Base-by-base conservation (phyloP, 2,113 vertebrate species). In the Piaya cayana region DNA sequence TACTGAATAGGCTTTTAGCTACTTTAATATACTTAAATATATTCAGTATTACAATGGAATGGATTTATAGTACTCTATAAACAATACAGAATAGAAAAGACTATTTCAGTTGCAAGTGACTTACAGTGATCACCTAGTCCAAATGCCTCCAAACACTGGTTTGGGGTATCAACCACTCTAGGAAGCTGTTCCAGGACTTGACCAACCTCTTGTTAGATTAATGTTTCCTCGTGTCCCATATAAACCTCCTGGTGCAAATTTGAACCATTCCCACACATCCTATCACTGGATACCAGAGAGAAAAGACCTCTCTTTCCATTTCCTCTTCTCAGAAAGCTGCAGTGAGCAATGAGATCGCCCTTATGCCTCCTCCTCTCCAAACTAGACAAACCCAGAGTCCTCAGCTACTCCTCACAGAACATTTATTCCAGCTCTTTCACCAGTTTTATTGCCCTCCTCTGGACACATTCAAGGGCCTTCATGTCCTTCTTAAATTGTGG, bases 161-260 rank as follows among this genome's bases (percentile, higher is more conserved):
- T 32, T 9, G 1, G 16, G 9, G 3, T 20, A 22, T 82, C 1
- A 0, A 3, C 10, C 19, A 5, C 32, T 37, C 18, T 9, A 27
- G 27, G 32, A 67, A 75, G 21, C 9, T 37, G 1, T 27, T 50
- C 11, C 17, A 65, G 34, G 3, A 29, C 21, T 17, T 50, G 15
- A 45, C 43, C 16, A 42, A 15, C 20, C 8, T 50, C 8, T 65
- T 0, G 0, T 32, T 23, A 67, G 15, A 65, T 21, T 34, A 52
- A 6, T 19, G 21, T 14, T 52, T 50, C 32, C 17, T 32, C 3
- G 12, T 34, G 17, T 32, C 43, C 21, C 34, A 9, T 64, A 29
- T 56, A 6, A 71, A 49, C 23, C 15, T 63, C 23, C 2, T 6
- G 26, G 11, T 1, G 2, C 9, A 15, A 9, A 23, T 62, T 70